A percentile compares a stretch with the other conserved stretches of the same genome.
Evolutionary conservation across 2,113 vertebrate genomes (phyloP).

Genomic region (Platichthys flesus): DNA sequence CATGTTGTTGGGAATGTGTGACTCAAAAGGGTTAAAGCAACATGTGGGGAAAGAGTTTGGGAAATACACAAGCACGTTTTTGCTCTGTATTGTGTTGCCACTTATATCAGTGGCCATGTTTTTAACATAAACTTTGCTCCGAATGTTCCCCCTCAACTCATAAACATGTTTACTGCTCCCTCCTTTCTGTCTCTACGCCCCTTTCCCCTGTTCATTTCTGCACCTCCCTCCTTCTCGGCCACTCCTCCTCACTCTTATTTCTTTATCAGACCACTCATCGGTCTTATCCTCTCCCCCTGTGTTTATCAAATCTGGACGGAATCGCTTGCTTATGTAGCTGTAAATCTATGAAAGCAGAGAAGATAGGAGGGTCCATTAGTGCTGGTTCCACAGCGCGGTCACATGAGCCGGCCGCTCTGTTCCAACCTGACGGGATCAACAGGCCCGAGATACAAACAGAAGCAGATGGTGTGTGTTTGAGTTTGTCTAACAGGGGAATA

Average conservation of each 20-base stretch:
- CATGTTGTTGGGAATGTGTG: not conserved
- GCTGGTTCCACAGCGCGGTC: not conserved
- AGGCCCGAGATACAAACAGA: conserved; percentile 17
- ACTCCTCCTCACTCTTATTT: conserved; percentile 24
- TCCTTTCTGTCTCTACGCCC: conserved; percentile 11
- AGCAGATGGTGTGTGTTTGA: conserved; percentile 54
- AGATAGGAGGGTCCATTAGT: not conserved
- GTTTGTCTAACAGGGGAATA: not conserved
- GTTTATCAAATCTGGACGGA: not conserved
- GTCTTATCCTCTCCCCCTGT: not conserved
- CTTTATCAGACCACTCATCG: not conserved
- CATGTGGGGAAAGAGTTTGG: not conserved
- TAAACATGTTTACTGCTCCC: conserved; percentile 67
- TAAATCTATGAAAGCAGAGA: not conserved
- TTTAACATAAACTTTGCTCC: not conserved
- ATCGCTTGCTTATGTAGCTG: not conserved
- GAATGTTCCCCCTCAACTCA: conserved; percentile 26
- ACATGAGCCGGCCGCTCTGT: conserved; percentile 5
- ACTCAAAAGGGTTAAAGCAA: not conserved
- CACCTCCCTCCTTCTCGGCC: conserved; percentile 10
- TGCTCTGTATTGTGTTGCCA: conserved; percentile 14
- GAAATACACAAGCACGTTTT: not conserved
- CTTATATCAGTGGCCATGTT: not conserved
- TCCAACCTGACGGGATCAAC: conserved; percentile 7
- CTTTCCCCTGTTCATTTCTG: conserved; percentile 24